Evolutionary conservation across 2,888 invertebrate genomes (phyloP).

Genomic region (Aphidius colemani): DNA sequence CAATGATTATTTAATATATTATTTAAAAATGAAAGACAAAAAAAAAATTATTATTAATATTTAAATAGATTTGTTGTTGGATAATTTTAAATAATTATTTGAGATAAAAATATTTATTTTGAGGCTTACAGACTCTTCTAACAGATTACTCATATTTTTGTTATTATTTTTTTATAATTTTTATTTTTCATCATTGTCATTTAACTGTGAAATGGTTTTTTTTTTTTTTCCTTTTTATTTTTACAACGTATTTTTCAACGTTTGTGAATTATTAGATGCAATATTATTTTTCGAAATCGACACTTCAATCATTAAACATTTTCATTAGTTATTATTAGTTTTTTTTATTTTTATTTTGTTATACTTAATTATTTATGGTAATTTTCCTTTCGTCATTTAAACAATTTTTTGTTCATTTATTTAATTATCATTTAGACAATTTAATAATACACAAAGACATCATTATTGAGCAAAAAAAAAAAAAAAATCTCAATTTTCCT

Average conservation of each 20-base stretch:
- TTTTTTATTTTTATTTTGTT: neutral
- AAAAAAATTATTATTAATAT: conserved; percentile 34
- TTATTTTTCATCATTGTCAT: neutral
- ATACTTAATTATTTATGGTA: conserved; percentile 8
- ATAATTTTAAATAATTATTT: conserved; percentile 14
- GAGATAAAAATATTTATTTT: conserved; percentile 41
- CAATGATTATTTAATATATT: conserved; percentile 31
- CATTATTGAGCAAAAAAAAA: too few relatives aligned
- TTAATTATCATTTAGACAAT: too few relatives aligned
- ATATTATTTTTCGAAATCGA: neutral
- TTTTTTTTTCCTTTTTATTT: neutral
- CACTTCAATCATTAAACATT: neutral
- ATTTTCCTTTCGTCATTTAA: neutral
- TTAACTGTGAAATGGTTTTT: neutral
- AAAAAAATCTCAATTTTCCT: neutral
- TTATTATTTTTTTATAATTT: neutral
- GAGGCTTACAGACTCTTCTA: conserved; percentile 34
- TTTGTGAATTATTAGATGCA: neutral
- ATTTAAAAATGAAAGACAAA: too few relatives aligned
- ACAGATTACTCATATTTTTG: conserved; percentile 6
- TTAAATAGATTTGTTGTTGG: conserved; percentile 19
- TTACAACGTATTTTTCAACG: neutral
- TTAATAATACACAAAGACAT: too few relatives aligned
- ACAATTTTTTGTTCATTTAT: neutral
- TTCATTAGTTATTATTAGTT: neutral